Conservation (phyloP, 2,888 invertebrate species). For the Pterostichus madidus region DNA sequence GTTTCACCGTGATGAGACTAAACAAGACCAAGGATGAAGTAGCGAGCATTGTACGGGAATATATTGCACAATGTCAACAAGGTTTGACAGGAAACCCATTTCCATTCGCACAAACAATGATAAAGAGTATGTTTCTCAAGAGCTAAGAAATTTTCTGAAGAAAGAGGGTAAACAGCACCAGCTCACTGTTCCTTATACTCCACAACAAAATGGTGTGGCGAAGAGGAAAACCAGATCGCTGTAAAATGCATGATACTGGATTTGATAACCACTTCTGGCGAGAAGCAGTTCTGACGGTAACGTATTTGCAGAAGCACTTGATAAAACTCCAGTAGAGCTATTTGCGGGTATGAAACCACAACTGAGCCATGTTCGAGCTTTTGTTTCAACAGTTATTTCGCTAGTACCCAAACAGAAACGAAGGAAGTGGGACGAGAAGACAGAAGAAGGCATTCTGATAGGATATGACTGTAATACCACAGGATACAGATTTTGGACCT, state of each 20-base stretch:
- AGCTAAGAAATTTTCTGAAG: too few species aligned
- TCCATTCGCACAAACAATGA: conserved; percentile 71
- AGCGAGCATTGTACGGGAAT: conserved; percentile 69
- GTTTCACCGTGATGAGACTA: conserved; percentile 70
- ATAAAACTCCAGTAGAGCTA: conserved; percentile 72
- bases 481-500: conserved; percentile 44
- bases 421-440: conserved; percentile 72
- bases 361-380: conserved; percentile 72
- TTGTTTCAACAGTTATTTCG: conserved; percentile 72
- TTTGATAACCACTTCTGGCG: too few species aligned
- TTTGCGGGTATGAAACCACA: too few species aligned
- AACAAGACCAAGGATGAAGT: conserved; percentile 72
- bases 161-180: conserved; percentile 71
- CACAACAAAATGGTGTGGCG: conserved; percentile 73
- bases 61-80: too few species aligned
- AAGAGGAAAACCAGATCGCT: conserved; percentile 70
- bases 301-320: conserved; percentile 22
- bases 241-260: conserved; percentile 69
- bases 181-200: conserved; percentile 71
- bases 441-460: conserved; percentile 70
- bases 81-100: too few species aligned
- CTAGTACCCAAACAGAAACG: conserved; percentile 72
- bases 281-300: too few species aligned
- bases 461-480: conserved; percentile 69
- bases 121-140: too few species aligned